phyloP scores from a whole-genome alignment of 1,140 invertebrate genomes.

The Drosophila bocqueti region DNA sequence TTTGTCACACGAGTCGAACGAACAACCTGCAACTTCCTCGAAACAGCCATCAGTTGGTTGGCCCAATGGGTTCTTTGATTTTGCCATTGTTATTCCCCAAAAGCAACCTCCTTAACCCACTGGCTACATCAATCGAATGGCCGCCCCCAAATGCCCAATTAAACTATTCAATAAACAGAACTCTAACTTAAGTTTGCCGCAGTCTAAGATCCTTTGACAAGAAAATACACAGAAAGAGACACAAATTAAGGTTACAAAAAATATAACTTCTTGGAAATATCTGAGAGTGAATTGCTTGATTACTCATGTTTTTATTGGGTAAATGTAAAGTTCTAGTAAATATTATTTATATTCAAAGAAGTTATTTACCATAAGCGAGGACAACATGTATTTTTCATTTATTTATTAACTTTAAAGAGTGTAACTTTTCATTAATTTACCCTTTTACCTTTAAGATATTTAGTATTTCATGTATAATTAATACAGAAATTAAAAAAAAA shows the following conservation, averaged over 20 bases:
- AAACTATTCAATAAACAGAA: constrained; percentile 13
- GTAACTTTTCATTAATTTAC: background rate
- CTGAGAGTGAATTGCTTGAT: fast-evolving
- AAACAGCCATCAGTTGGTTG: constrained; percentile 11
- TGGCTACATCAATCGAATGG: background rate
- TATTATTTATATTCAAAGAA: too few relatives aligned
- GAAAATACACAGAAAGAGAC: too few relatives aligned
- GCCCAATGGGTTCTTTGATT: constrained; percentile 16
- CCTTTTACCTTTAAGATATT: background rate
- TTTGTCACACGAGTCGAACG: constrained; percentile 15
- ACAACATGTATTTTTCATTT: background rate
- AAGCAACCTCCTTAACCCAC: constrained; percentile 1
- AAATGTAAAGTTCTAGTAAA: background rate
- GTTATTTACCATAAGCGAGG: too few relatives aligned
- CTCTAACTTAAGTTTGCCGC: background rate
- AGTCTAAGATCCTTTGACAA: background rate
- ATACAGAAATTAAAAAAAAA: background rate
- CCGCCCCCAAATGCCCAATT: constrained; percentile 4
- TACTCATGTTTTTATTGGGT: background rate
- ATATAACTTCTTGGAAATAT: background rate
- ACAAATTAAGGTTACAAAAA: background rate
- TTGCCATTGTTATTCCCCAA: constrained; percentile 15
- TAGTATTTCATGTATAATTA: too few relatives aligned
- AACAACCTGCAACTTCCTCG: constrained; percentile 39
- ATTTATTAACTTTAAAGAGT: background rate